phyloP scores from a whole-genome alignment of 2,113 vertebrate species.

The Pseudolaguvia tuberculata region DNA sequence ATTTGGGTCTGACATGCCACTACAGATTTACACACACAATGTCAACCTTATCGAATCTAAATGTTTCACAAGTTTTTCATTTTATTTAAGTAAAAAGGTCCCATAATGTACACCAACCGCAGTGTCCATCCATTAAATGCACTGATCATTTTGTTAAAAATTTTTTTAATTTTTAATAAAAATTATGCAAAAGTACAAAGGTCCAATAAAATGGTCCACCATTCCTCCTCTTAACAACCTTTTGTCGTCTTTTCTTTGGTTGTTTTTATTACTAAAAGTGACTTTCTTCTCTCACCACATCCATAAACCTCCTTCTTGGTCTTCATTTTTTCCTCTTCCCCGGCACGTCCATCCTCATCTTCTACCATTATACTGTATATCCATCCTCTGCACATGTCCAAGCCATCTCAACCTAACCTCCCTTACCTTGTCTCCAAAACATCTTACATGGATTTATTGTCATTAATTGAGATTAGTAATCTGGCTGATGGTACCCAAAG shows the following conservation, averaged over 20 bases:
- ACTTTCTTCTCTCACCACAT: no score
- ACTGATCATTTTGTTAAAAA: constrained; percentile 61
- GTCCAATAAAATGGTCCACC: constrained; percentile 67
- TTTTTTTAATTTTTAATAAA: constrained; percentile 48
- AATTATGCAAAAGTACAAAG: constrained; percentile 41
- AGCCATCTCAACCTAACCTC: no score
- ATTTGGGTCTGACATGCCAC: constrained; percentile 16
- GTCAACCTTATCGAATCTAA: constrained; percentile 9
- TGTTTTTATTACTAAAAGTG: background rate
- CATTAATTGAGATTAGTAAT: background rate
- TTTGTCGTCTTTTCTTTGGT: constrained; percentile 1
- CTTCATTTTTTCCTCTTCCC: no score
- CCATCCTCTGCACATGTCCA: no score
- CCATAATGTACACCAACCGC: background rate
- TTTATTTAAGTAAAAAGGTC: constrained; percentile 37
- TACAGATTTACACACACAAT: constrained; percentile 19
- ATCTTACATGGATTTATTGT: no score
- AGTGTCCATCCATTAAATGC: constrained; percentile 52
- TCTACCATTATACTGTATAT: no score
- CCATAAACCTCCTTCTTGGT: no score
- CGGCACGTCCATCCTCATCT: no score
- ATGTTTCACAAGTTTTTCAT: constrained; percentile 7
- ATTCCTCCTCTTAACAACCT: constrained; percentile 50
- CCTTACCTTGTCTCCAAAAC: no score
- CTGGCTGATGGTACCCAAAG: background rate